A percentile compares a stretch with the other conserved stretches of the same genome.
phyloP scores from a whole-genome alignment of 1,140 invertebrate genomes.

The Cyclargus thomasi region DNA sequence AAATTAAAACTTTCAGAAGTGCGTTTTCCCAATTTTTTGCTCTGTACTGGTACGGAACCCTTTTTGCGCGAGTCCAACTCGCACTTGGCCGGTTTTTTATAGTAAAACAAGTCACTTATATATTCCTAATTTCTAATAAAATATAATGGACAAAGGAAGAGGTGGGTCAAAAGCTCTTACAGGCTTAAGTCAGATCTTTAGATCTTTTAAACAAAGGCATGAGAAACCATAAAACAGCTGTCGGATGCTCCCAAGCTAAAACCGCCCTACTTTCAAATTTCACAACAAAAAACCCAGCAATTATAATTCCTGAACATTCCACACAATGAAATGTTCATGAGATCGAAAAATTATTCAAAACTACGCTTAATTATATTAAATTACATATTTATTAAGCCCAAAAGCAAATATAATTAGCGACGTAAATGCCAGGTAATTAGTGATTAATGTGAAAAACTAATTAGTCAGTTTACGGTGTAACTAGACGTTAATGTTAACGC shows the following conservation, averaged over 20 bases:
- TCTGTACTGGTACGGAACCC: no score
- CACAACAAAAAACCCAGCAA: neutral
- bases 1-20: no score
- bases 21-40: no score
- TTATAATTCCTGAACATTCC: neutral
- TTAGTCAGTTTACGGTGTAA: constrained; percentile 20
- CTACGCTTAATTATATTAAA: constrained; percentile 11
- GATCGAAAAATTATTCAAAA: constrained; percentile 3
- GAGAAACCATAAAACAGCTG: neutral
- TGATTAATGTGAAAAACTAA: constrained; percentile 23
- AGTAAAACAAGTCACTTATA: no score
- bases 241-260: neutral
- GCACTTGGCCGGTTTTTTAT: no score
- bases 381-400: constrained; percentile 12
- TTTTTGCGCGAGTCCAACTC: no score
- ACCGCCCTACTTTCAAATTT: neutral
- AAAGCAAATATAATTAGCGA: constrained; percentile 14
- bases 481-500: constrained; percentile 20
- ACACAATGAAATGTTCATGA: neutral
- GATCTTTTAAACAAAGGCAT: no score
- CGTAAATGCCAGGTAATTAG: constrained; percentile 18
- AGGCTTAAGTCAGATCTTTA: no score
- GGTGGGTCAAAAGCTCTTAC: no score
- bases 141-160: no score
- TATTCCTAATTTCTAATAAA: no score